These are phyloP conservation scores for Actinemys pallida DNA, from an alignment of 2,113 vertebrate genomes.

Conservation along the genomic window DNA sequence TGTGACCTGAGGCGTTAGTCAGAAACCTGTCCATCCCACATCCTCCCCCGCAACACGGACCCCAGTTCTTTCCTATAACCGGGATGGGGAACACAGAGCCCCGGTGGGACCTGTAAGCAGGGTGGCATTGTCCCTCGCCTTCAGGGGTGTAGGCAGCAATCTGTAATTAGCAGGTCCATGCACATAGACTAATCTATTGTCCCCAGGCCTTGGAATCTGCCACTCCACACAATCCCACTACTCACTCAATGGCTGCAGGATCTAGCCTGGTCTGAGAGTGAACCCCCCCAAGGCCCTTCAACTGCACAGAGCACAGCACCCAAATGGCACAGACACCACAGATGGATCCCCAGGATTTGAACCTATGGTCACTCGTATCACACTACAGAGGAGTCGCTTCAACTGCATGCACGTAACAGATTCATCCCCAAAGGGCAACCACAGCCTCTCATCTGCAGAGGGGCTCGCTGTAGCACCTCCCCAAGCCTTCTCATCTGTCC, in stretches of 20 bases:
- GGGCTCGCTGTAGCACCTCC: neutral
- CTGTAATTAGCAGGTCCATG: neutral
- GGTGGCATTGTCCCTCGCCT: fast-evolving
- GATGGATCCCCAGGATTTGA: neutral
- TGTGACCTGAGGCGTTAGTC: neutral
- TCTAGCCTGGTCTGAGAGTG: neutral
- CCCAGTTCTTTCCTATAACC: too few species aligned
- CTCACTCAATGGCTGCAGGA: neutral
- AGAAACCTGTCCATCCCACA: neutral
- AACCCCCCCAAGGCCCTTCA: neutral
- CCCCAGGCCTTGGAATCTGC: neutral
- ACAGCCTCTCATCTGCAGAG: neutral
- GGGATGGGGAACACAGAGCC: too few species aligned
- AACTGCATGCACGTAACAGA: neutral
- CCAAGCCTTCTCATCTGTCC: neutral
- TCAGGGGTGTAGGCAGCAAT: neutral
- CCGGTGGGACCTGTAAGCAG: fast-evolving
- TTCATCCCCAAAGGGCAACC: neutral
- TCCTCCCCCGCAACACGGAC: neutral
- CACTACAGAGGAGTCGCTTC: neutral
- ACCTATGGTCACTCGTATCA: fast-evolving
- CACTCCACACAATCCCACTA: neutral
- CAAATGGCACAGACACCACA: fast-evolving
- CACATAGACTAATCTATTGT: neutral
- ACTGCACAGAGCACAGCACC: neutral